Evolutionary conservation across 2,888 invertebrate species (phyloP).

Genomic region (Coecobrya sp.): DNA sequence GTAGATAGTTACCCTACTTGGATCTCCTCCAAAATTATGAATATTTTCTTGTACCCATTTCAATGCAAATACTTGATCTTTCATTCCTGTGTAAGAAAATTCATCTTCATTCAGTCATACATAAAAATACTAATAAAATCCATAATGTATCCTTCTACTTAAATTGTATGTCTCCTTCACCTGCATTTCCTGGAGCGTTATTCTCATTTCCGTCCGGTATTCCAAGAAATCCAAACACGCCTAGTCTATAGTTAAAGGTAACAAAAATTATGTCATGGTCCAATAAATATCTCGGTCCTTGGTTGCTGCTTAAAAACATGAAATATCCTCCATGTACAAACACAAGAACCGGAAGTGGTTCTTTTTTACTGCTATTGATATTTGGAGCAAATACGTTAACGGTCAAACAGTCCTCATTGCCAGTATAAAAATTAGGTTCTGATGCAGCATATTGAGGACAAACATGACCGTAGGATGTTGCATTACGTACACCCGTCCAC

Average conservation of each 20-base stretch:
- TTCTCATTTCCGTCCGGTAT: constrained; percentile 12
- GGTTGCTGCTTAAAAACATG: background rate
- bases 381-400: constrained; percentile 59
- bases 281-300: constrained; percentile 46
- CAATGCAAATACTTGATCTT: constrained; percentile 18
- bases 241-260: constrained; percentile 54
- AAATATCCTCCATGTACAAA: constrained; percentile 58
- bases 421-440: background rate
- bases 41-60: constrained; percentile 60
- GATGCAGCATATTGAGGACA: constrained; percentile 43
- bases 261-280: constrained; percentile 51
- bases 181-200: constrained; percentile 73
- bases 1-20: background rate
- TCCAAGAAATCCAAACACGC: constrained; percentile 61
- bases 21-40: constrained; percentile 42
- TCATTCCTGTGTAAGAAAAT: background rate
- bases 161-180: background rate
- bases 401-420: constrained; percentile 60
- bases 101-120: background rate
- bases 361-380: background rate
- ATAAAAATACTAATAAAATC: background rate
- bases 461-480: constrained; percentile 23
- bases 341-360: constrained; percentile 44
- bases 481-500: constrained; percentile 56
- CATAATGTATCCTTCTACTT: background rate